Base-by-base conservation (phyloP, 1,140 invertebrate genomes). In the Leptonema lineaticorne region DNA sequence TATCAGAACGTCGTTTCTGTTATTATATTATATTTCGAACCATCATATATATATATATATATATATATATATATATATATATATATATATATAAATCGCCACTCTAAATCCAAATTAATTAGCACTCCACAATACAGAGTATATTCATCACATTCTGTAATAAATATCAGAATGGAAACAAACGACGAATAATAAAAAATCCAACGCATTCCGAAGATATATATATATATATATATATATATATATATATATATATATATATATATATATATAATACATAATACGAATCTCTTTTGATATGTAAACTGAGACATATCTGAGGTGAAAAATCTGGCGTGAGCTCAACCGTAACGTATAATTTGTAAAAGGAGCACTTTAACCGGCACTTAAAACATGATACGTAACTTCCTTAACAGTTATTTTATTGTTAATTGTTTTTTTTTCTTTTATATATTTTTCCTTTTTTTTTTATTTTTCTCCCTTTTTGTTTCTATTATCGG, bases 391-490 rank as follows among this genome's bases (percentile, higher is more conserved):
- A 66, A 62, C 66, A 66, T 63, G 67, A 65, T 62, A 56, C 66
- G 20, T 53, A n/a, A n/a, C 30, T 22, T 58, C 66, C 66, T 66
- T 66, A 50, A 65, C 56, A 57, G 30, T 71, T n/a, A 65, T 66
- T 71, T 69, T 66, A 68, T 68, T 63, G 63, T 71, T 71, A 71
- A 71, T 71, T 71, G 67, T 67, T 68, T 69, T 66, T 60, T 69
- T 62, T 59, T 45, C 45, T 66, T 57, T n/a, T n/a, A n/a, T n/a
- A n/a, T n/a, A n/a, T n/a, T n/a, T n/a, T n/a, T n/a, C n/a, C n/a
- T n/a, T n/a, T n/a, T n/a, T n/a, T n/a, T n/a, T n/a, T n/a, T n/a
- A n/a, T n/a, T n/a, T n/a, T n/a, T n/a, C n/a, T n/a, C n/a, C n/a
- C n/a, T n/a, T n/a, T n/a, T n/a, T n/a, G n/a, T n/a, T n/a, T n/a